Base-by-base conservation (phyloP, 2,888 invertebrate species). In the Bembecia ichneumoniformis region DNA sequence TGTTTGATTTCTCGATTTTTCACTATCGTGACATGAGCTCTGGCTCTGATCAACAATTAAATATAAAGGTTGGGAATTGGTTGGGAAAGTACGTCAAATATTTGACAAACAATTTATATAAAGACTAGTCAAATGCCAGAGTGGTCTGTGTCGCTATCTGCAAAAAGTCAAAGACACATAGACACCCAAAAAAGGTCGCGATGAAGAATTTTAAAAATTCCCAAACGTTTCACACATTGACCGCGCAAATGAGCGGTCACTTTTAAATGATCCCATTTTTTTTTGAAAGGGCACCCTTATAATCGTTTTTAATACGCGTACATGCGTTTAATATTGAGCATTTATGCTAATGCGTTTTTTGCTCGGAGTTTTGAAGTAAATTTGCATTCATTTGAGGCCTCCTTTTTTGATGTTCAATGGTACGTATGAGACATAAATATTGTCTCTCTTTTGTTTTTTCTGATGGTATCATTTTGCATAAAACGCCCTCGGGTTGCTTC, bases 311-410 rank as follows among this genome's bases (percentile, higher is more conserved):
- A 67, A 74, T 72, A 67, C 62, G 58, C 64, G 63, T 61, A 66
- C 67, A 63, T 68, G 66, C 63, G 60, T 68, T 62, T 66, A 66
- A 67, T 72, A 74, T 68, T 58, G 62, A 64, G 58, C 66, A 66
- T 70, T 78, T 78, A 79, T 79, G 78, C 68, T 70, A 79, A 78
- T 73, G 47, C 46, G 47, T 57, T 66, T 68, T 68, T 73, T 72
- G 58, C 60, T 14, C 11, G 51, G 54, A 48, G 53, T 58, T 52
- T 52, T 62, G 58, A 59, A 60, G 60, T 53, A 58, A 69, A 77
- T 79, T 80, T 80, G 77, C 79, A 80, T 78, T 73, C 63, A 76
- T 73, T 76, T 71, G 77, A 66, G 76, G 73, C 64, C 71, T 74
- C 74, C 60, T 69, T 73, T 44, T 77, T 65, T 62, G 62, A 68